Evolutionary conservation across 2,888 invertebrate genomes (phyloP).

Genomic region (Dilophus febrilis): DNA sequence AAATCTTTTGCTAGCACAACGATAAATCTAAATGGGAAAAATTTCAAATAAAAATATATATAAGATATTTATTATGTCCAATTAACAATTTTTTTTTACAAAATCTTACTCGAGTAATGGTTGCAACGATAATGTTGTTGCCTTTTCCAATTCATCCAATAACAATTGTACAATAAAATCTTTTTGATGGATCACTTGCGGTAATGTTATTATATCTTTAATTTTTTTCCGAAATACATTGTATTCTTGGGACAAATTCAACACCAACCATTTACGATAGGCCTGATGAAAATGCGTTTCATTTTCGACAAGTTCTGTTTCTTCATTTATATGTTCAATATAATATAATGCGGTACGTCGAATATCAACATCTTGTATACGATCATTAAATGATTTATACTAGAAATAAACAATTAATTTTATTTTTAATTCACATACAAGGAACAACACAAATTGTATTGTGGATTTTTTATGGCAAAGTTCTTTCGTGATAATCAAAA

Average conservation of each 20-base stretch:
- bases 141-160: slow-evolving; percentile 52
- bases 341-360: slow-evolving; percentile 66
- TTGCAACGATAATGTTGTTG: slow-evolving; percentile 56
- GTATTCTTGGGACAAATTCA: slow-evolving; percentile 74
- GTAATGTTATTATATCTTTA: slow-evolving; percentile 57
- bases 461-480: neutral
- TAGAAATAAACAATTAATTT: slow-evolving; percentile 20
- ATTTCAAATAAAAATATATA: slow-evolving; percentile 5
- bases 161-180: slow-evolving; percentile 56
- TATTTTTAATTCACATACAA: slow-evolving; percentile 5
- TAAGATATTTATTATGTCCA: neutral
- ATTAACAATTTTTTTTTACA: slow-evolving; percentile 15
- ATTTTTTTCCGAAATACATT: slow-evolving; percentile 59
- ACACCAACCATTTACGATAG: slow-evolving; percentile 73
- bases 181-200: slow-evolving; percentile 68
- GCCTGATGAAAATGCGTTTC: slow-evolving; percentile 69
- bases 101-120: slow-evolving; percentile 65
- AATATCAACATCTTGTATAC: slow-evolving; percentile 70
- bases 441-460: slow-evolving; percentile 1
- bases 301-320: slow-evolving; percentile 43
- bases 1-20: slow-evolving; percentile 77
- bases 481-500: neutral
- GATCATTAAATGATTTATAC: slow-evolving; percentile 78
- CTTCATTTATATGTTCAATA: slow-evolving; percentile 59
- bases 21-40: slow-evolving; percentile 42